Conservation (phyloP, 2,888 invertebrate genomes). For the Petrophora chlorosata region DNA sequence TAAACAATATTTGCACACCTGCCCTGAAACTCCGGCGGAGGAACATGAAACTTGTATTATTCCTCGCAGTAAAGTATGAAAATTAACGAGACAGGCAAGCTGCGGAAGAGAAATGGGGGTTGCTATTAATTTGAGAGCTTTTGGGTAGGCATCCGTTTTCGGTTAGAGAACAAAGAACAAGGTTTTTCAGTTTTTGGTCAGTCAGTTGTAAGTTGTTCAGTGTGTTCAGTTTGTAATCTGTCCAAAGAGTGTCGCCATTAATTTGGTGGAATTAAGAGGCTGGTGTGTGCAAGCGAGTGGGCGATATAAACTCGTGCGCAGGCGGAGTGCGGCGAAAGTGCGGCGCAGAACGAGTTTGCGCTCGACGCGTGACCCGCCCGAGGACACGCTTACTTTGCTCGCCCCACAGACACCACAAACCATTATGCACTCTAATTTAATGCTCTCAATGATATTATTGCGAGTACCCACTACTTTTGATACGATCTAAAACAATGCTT, state of each 20-base stretch:
- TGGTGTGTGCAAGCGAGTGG: constrained; percentile 60
- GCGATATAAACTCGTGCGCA: constrained; percentile 64
- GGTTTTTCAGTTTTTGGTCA: constrained; percentile 33
- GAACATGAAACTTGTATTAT: constrained; percentile 19
- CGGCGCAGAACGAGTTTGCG: constrained; percentile 75
- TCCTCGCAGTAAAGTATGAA: constrained; percentile 23
- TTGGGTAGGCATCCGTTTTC: constrained; percentile 15
- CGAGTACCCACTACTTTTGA: constrained; percentile 31
- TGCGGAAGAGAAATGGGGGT: constrained; percentile 26
- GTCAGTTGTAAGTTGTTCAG: constrained; percentile 20
- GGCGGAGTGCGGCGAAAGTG: constrained; percentile 77
- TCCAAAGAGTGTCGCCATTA: constrained; percentile 26
- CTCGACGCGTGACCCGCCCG: constrained; percentile 78
- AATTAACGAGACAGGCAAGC: constrained; percentile 27
- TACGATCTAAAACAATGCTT: constrained; percentile 30
- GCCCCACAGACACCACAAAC: constrained; percentile 46
- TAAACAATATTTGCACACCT: constrained; percentile 20
- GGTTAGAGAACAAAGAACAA: constrained; percentile 35
- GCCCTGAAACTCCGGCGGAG: constrained; percentile 9
- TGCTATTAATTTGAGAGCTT: constrained; percentile 30
- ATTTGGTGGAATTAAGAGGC: constrained; percentile 39
- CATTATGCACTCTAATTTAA: constrained; percentile 52
- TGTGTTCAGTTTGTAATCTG: constrained; percentile 31
- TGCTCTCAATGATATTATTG: constrained; percentile 39
- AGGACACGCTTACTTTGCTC: constrained; percentile 65